Base-by-base conservation (phyloP, 1,140 invertebrate species). In the Temnothorax nylanderi region DNA sequence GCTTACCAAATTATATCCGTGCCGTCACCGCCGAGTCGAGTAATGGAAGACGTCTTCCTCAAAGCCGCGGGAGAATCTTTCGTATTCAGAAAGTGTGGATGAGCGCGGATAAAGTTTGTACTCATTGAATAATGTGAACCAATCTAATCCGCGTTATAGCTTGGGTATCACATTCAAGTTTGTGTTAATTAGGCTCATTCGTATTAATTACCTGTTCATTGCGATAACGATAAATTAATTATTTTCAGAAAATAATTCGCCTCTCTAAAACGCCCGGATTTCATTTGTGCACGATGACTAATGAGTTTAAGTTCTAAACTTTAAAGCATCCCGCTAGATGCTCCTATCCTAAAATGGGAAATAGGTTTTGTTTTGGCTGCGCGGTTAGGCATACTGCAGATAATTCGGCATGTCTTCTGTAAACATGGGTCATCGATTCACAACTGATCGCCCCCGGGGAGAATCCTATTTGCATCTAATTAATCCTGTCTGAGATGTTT, bases 391-490 rank as follows among this genome's bases (percentile, higher is more conserved):
- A 60, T 7, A 47, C 8, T 16, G 37, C 54, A 6, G 41, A 37
- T 41, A 58, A 82, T 74, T 82, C 32, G 54, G 13, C 4, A 11
- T 60, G 37, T 49, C 34, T 16, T 26, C 56, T 26, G 21, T 60
- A 84, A 75, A 75, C 54, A 84, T 13, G n/a, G 16, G 37, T 34
- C 41, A 47, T 84, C 18, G 80, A 84, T 74, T 67, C 67, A 60
- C 16, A 60, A 34, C 41, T 32, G 32, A 62, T 81, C 78, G 37
- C 13, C 32, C 32, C 60, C 1, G 41, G 21, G 7, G 37, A 13
- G 49, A 37, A 71, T 71, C 21, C 47, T 58, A 71, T 84, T 84
- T 84, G 80, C 44, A 47, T 58, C 54, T 84, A 84, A 84, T 84
- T 84, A 71, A 49, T 54, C 32, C 2, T 44, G 34, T 21, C 26